Evolutionary conservation across 2,113 vertebrate species (phyloP), one percentile per base, ranked within the genome.

Genomic region (Microcebus tavaratra): DNA sequence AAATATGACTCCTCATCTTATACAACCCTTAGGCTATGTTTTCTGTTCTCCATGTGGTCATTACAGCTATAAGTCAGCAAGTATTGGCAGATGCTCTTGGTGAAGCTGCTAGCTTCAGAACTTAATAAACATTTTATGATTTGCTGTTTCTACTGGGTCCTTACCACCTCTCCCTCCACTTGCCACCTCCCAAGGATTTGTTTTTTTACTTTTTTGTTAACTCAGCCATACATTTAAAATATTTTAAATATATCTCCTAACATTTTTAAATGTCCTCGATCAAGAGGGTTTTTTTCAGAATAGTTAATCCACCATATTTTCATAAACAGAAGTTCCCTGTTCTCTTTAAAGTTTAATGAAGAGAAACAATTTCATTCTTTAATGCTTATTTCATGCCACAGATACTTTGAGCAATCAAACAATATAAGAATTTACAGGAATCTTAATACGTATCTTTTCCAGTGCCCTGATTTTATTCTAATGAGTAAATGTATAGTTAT

Each of bases 331-430:
- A 11, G 13, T 70, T 91, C 21, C 14, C 45, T 39, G 12, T 79
- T 67, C 45, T 94, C 92, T 85, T 65, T 29, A 73, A 89, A 97
- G 55, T 72, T 59, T 91, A 88, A 85, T 75, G 76, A 73, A 93
- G 25, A 81, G 61, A 55, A 90, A 65, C 15, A 13, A 68, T 63
- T 34, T 81, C 21, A 76, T 48, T 91, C 67, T 93, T 50, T 5
- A 93, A 17, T 96, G 91, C 42, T 95, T 31, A 90, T 92, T 88
- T 89, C 45, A 79, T 80, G 27, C 15, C 48, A 84, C 10, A 88
- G 48, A 79, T 5, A 96, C 55, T 85, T 94, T 59, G 42, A 95
- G 7, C 21, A 86, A 86, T 86, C 45, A 91, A 68, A 8, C 3
- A 86, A 59, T 80, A 11, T 39, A 87, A 65, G 76, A 94, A 29